These are phyloP conservation scores for Phylloscopus whistleri DNA, from an alignment of 2,113 vertebrate species.

Conservation along the genomic window DNA sequence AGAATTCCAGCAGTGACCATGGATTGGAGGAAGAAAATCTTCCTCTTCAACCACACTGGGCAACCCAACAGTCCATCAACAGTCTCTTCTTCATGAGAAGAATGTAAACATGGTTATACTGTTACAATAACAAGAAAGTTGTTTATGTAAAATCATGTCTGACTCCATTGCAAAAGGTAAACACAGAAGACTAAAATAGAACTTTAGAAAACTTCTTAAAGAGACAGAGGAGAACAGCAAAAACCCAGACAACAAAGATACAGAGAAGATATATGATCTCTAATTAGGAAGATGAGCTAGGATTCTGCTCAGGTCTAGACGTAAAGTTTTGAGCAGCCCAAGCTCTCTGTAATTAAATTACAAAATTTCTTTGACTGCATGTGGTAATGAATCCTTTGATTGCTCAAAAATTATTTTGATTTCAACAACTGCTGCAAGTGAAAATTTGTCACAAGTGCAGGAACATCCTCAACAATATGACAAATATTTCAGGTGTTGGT, in stretches of 20 bases:
- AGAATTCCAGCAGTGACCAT: no score
- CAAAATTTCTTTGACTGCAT: background rate
- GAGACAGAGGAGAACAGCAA: no score
- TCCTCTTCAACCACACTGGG: no score
- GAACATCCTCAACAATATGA: background rate
- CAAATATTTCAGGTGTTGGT: background rate
- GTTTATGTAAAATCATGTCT: no score
- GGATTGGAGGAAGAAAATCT: no score
- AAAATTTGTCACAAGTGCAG: background rate
- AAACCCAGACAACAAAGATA: background rate
- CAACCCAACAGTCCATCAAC: no score
- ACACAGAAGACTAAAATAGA: no score
- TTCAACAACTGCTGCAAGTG: background rate
- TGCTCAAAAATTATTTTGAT: background rate
- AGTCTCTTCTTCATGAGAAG: no score
- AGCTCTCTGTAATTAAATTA: background rate
- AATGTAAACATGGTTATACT: no score
- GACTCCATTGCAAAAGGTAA: no score
- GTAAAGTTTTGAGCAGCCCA: background rate
- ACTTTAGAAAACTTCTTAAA: no score
- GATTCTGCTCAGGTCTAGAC: background rate
- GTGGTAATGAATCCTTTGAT: background rate
- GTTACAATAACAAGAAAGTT: no score
- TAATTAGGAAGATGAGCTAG: background rate
- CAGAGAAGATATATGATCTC: background rate